Base-by-base conservation (phyloP, 2,797 vertebrate species). In the Pempheris klunzingeri region DNA sequence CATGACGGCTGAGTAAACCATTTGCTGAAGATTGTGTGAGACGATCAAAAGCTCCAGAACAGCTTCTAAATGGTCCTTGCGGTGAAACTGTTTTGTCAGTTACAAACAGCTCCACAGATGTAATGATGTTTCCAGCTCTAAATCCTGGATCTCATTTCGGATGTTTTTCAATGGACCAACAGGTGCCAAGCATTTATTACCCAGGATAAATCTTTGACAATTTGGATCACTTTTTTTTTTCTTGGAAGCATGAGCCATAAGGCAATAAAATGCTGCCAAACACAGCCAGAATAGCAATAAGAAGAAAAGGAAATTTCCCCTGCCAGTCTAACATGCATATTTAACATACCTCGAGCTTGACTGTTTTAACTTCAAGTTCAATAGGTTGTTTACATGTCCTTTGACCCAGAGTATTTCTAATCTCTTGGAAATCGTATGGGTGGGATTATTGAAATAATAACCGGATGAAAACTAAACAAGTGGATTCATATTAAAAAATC, bases 401-500 rank as follows among this genome's bases (percentile, higher is more conserved):
- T 83, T 87, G 87, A 88, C 90, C 84, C 84, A 43, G 9, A 71
- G 58, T 71, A 15, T 81, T 84, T 84, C 65, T 90, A 88, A 93
- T 91, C 87, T 90, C 15, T 38, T 59, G 43, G 66, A 85, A 87
- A 91, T 86, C 83, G 65, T 76, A 58, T 59, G 76, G 38, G 26
- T 55, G 38, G 39, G 82, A 87, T 90, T 82, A 88, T 61, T 71
- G 49, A 24, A 62, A 85, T 85, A 90, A 92, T 90, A 83, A 66
- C 74, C 13, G 26, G 62, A 86, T 87, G 75, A 90, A 86, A 72
- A 79, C 47, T 36, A 90, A 93, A 90, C 90, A 92, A 82, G 72
- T 66, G 54, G 59, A 87, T 87, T 86, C 30, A 88, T 91, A 92
- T 92, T 88, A 85, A 87, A 92, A 86, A 86, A 85, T 69, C 77